Percentiles rank a stretch among this genome's conserved stretches.
These are phyloP conservation scores for Fopius arisanus DNA, from an alignment of 1,140 invertebrate genomes.

Conservation along the genomic window DNA sequence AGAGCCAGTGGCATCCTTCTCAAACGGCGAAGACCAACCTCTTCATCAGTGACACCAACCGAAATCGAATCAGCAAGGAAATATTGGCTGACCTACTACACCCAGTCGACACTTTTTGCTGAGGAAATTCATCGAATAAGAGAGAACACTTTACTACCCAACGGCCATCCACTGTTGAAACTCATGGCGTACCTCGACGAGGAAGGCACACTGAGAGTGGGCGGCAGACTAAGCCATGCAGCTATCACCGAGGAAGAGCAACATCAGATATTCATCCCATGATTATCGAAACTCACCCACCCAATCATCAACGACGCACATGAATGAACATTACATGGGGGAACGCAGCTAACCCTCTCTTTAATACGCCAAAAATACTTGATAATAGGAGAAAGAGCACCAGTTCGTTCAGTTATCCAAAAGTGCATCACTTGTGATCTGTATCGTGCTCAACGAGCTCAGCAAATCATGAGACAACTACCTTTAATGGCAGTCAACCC, in stretches of 20 bases:
- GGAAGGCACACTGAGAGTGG: background rate
- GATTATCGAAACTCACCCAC: slow-evolving; percentile 22
- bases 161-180: background rate
- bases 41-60: background rate
- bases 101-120: background rate
- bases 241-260: background rate
- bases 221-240: background rate
- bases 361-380: slow-evolving; percentile 17
- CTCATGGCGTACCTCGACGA: background rate
- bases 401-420: slow-evolving; percentile 7
- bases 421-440: slow-evolving; percentile 36
- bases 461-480: slow-evolving; percentile 46
- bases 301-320: slow-evolving; percentile 45
- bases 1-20: background rate
- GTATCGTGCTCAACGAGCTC: background rate
- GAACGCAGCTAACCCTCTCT: slow-evolving; percentile 43
- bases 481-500: slow-evolving; percentile 40
- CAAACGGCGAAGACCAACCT: background rate
- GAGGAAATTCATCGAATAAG: background rate
- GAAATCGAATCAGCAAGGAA: background rate
- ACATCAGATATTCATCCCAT: slow-evolving; percentile 41
- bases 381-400: background rate
- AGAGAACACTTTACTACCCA: background rate
- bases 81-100: background rate
- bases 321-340: slow-evolving; percentile 41